Conservation (phyloP, 2,113 vertebrate species). For the Hirundichthys speculiger region DNA sequence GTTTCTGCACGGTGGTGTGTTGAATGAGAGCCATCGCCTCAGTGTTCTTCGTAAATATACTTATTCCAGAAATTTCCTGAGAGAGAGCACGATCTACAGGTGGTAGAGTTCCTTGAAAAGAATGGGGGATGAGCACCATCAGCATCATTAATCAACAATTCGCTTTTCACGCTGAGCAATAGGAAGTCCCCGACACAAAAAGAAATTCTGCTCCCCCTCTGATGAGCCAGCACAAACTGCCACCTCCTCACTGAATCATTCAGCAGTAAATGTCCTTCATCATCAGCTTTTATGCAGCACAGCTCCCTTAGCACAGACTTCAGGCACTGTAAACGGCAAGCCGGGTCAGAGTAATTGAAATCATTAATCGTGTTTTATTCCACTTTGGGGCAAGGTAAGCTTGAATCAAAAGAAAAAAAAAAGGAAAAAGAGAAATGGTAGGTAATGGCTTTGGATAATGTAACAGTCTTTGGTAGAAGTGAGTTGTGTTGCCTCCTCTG, state of each 20-base stretch:
- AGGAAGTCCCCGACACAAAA: slow-evolving; percentile 57
- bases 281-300: slow-evolving; percentile 68
- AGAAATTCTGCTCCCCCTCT: slow-evolving; percentile 60
- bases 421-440: too few species aligned
- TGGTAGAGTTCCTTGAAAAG: slow-evolving; percentile 17
- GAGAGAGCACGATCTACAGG: slow-evolving; percentile 16
- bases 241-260: slow-evolving; percentile 70
- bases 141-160: slow-evolving; percentile 50
- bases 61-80: slow-evolving; percentile 27
- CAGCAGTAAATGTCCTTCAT: slow-evolving; percentile 76
- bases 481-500: slow-evolving; percentile 52
- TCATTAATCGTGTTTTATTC: slow-evolving; percentile 80
- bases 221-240: slow-evolving; percentile 73
- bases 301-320: slow-evolving; percentile 60
- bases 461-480: slow-evolving; percentile 55
- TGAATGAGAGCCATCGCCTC: too few species aligned
- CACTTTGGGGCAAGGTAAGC: slow-evolving; percentile 72
- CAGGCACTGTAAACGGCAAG: slow-evolving; percentile 70
- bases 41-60: too few species aligned
- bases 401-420: slow-evolving; percentile 60
- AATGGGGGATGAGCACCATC: slow-evolving; percentile 32
- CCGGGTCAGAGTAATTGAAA: slow-evolving; percentile 78
- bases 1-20: too few species aligned
- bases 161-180: slow-evolving; percentile 53
- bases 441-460: slow-evolving; percentile 70